phyloP scores from a whole-genome alignment of 2,797 vertebrate species.

The Syndactyla subalaris region DNA sequence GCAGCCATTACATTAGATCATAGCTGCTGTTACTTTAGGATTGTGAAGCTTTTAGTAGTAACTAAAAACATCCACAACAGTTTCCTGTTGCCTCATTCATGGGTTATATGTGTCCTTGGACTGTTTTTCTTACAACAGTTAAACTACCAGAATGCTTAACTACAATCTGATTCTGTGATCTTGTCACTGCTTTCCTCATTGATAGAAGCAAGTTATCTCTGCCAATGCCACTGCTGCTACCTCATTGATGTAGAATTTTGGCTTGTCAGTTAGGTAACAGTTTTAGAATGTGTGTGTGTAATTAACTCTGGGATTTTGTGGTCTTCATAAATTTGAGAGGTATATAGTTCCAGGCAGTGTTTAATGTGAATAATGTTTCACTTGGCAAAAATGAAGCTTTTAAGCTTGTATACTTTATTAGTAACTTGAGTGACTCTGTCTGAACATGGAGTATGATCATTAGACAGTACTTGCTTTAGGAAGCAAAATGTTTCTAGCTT shows the following conservation, averaged over 20 bases:
- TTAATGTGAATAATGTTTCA: background rate
- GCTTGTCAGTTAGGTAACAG: background rate
- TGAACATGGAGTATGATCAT: background rate
- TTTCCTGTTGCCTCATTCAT: background rate
- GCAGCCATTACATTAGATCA: background rate
- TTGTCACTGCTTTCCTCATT: background rate
- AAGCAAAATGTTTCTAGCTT: background rate
- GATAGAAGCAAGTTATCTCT: background rate
- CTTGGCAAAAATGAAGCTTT: background rate
- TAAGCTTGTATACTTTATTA: background rate
- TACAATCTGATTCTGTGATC: background rate
- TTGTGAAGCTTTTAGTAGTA: background rate
- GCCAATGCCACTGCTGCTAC: background rate
- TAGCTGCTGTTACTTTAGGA: background rate
- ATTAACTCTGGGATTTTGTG: background rate
- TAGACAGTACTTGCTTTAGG: background rate
- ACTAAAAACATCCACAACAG: background rate
- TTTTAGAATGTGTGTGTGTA: background rate
- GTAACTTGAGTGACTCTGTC: background rate
- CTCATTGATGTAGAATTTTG: background rate
- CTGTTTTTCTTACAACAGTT: background rate
- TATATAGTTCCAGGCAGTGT: background rate
- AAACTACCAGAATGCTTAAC: background rate
- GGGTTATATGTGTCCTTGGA: background rate
- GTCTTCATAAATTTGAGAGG: background rate